Conservation (phyloP, 2,113 vertebrate genomes). For the Chaetura pelagica region DNA sequence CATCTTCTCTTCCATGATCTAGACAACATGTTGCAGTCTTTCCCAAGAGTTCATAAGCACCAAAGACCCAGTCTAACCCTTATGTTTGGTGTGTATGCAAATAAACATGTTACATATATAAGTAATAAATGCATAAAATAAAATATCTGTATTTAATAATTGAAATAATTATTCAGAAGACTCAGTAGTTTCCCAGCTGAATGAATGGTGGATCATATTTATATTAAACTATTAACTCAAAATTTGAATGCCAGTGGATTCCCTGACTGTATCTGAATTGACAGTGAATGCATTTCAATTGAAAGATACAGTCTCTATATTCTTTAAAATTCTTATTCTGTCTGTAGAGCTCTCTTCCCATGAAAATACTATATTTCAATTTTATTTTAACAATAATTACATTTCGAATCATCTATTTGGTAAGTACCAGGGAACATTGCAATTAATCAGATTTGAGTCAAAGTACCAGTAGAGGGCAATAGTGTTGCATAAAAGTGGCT, state of each 20-base stretch:
- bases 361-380: not conserved
- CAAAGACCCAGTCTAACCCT: not conserved
- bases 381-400: not conserved
- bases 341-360: not conserved
- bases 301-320: not conserved
- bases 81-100: not conserved
- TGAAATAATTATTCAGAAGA: not conserved
- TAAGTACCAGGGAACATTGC: not conserved
- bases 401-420: not conserved
- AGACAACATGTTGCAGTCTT: not conserved
- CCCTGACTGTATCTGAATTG: not conserved
- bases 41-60: not conserved
- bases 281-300: not conserved
- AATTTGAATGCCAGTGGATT: not conserved
- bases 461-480: slow-evolving; percentile 71
- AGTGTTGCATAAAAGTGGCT: not conserved
- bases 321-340: not conserved
- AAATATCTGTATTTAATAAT: not conserved
- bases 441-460: not conserved
- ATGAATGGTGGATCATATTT: not conserved
- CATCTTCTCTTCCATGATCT: not conserved
- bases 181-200: not conserved
- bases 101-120: not conserved
- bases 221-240: not conserved
- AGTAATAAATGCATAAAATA: not conserved